Evolutionary conservation across 1,140 invertebrate genomes (phyloP).

Genomic region (Ceratina australensis): DNA sequence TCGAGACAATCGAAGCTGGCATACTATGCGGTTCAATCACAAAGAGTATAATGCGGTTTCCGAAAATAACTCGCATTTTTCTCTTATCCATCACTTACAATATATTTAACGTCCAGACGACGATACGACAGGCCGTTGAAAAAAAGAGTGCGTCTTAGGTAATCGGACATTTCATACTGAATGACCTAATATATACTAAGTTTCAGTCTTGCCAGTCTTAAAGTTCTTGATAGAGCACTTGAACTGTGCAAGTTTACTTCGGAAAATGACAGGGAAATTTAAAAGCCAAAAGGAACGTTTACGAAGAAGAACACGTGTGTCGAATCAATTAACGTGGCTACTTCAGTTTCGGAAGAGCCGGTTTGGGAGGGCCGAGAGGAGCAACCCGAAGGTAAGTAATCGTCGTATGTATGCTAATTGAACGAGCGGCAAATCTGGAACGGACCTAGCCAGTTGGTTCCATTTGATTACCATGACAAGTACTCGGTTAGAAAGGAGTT

Average conservation of each 20-base stretch:
- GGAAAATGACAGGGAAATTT: neutral
- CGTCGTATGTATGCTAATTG: slow-evolving; percentile 61
- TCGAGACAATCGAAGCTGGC: neutral
- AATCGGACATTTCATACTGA: too few species aligned
- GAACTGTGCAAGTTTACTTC: too few species aligned
- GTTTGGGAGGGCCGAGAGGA: slow-evolving; percentile 8
- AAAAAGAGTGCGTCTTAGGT: too few species aligned
- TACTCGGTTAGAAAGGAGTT: slow-evolving; percentile 21
- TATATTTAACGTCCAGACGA: too few species aligned
- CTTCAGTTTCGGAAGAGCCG: slow-evolving; percentile 49
- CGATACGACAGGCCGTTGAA: too few species aligned
- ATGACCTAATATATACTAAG: too few species aligned
- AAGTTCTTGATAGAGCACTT: too few species aligned
- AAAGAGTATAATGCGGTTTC: too few species aligned
- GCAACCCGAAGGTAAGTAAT: slow-evolving; percentile 41
- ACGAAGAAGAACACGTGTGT: neutral
- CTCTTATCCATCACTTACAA: too few species aligned
- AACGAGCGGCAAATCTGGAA: slow-evolving; percentile 57
- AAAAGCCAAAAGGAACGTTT: neutral
- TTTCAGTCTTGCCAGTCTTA: too few species aligned
- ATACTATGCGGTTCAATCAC: too few species aligned
- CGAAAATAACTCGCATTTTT: too few species aligned
- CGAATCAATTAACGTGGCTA: slow-evolving; percentile 52
- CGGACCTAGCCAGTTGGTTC: slow-evolving; percentile 43
- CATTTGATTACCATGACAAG: slow-evolving; percentile 57